Percentiles rank a stretch among this genome's conserved stretches.
phyloP scores from a whole-genome alignment of 2,888 invertebrate genomes.

The Zonitis immaculata region DNA sequence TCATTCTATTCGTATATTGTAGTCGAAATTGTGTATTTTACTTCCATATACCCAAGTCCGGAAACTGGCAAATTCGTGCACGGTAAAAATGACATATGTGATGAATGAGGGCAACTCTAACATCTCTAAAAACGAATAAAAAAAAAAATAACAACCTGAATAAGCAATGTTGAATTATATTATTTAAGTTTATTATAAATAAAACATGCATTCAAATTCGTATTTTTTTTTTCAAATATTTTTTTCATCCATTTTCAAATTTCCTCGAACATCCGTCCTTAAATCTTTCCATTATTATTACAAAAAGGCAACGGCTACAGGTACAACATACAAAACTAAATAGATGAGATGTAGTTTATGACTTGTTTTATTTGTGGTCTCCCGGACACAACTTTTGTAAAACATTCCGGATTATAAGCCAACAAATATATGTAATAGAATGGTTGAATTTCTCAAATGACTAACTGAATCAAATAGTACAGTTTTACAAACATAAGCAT shows the following conservation, averaged over 20 bases:
- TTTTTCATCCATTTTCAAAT: no score
- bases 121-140: not conserved
- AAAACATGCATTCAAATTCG: not conserved
- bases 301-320: not conserved
- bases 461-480: conserved; percentile 5
- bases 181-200: not conserved
- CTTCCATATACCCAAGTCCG: no score
- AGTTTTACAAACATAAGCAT: conserved; percentile 11
- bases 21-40: no score
- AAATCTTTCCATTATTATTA: not conserved
- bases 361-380: not conserved
- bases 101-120: not conserved
- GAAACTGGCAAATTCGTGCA: not conserved
- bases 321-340: not conserved
- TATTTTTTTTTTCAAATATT: no score
- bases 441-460: not conserved
- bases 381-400: not conserved
- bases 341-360: conserved; percentile 6
- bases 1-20: no score
- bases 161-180: not conserved
- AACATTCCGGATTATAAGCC: not conserved
- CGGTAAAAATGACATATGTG: not conserved
- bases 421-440: not conserved
- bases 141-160: not conserved
- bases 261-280: not conserved